Evolutionary conservation across 2,888 invertebrate genomes (phyloP).

Genomic region (Deroplatys truncata): DNA sequence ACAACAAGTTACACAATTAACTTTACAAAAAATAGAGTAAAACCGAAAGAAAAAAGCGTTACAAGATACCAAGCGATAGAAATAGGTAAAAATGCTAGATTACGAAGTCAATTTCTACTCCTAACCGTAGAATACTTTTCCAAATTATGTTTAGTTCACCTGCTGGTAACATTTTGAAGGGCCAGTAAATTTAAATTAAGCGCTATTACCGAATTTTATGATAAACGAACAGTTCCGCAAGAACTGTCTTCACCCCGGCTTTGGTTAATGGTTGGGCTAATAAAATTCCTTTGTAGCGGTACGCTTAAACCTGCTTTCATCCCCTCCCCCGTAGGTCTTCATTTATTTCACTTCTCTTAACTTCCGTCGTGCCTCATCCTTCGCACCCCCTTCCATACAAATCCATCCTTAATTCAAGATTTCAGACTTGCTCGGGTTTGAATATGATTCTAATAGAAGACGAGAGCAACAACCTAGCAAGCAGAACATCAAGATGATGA

Average conservation of each 20-base stretch:
- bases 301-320: not conserved
- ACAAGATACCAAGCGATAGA: no score
- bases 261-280: not conserved
- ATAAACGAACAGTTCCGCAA: not conserved
- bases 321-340: not conserved
- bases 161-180: no score
- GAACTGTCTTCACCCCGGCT: not conserved
- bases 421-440: not conserved
- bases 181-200: not conserved
- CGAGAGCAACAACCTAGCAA: not conserved
- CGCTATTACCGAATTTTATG: not conserved
- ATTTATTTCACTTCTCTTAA: conserved; percentile 12
- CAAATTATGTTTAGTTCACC: no score
- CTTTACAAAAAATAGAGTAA: no score
- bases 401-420: not conserved
- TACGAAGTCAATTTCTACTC: no score
- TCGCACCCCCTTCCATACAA: not conserved
- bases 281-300: not conserved
- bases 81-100: no score
- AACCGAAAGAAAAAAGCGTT: no score
- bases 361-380: not conserved
- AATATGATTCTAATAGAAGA: conserved; percentile 5
- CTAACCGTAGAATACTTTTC: no score
- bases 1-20: no score
- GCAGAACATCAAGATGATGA: not conserved